phyloP scores from a whole-genome alignment of 1,140 invertebrate species.

The Antheraea mylitta region DNA sequence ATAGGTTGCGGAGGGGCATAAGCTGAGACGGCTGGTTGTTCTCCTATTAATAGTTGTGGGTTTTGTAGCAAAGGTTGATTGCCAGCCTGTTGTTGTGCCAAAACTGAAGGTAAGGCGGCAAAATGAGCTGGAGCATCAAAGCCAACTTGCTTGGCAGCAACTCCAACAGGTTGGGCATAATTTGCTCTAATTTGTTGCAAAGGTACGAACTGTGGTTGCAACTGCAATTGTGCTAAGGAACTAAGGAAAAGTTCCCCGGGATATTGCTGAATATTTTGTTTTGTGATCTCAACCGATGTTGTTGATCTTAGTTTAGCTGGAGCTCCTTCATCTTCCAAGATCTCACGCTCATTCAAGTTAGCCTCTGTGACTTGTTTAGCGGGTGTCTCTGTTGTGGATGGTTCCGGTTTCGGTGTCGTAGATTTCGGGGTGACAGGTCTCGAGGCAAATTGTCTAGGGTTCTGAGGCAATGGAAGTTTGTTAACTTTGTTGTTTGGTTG shows the following conservation, averaged over 20 bases:
- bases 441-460: slow-evolving; percentile 50
- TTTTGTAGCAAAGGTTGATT: slow-evolving; percentile 41
- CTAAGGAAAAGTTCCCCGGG: slow-evolving; percentile 60
- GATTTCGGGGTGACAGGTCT: slow-evolving; percentile 34
- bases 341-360: slow-evolving; percentile 55
- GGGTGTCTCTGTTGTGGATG: slow-evolving; percentile 43
- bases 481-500: slow-evolving; percentile 36
- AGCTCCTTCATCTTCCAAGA: slow-evolving; percentile 38
- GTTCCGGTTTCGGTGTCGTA: slow-evolving; percentile 17
- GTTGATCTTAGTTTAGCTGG: slow-evolving; percentile 31
- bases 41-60: slow-evolving; percentile 41
- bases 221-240: slow-evolving; percentile 53
- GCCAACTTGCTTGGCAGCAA: slow-evolving; percentile 34
- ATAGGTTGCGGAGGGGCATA: slow-evolving; percentile 19
- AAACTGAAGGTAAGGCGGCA: slow-evolving; percentile 57
- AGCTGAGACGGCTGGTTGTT: slow-evolving; percentile 19
- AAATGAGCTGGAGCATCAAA: slow-evolving; percentile 61
- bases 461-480: slow-evolving; percentile 40
- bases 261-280: slow-evolving; percentile 63
- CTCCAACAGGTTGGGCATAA: slow-evolving; percentile 41
- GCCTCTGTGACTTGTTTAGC: slow-evolving; percentile 45
- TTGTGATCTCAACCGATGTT: slow-evolving; percentile 62
- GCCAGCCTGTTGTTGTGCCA: slow-evolving; percentile 51
- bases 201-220: slow-evolving; percentile 53
- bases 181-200: slow-evolving; percentile 49